Evolutionary conservation across 2,888 invertebrate genomes (phyloP), one percentile per base, ranked within the genome.

Genomic region (Eupithecia pulchellata): DNA sequence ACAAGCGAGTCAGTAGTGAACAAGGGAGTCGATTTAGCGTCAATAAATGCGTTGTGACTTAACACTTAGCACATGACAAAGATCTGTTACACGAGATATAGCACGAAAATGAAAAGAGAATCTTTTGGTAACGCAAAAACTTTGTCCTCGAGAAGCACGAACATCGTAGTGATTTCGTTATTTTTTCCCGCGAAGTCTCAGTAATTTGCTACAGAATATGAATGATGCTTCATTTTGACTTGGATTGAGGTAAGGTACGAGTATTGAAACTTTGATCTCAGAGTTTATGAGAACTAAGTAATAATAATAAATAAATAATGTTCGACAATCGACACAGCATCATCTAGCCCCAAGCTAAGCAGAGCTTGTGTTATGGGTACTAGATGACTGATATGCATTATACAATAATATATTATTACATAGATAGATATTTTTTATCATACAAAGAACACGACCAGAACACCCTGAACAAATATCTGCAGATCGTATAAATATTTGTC

Each of bases 181-280:
- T 66, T 66, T 66, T 39, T 47, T 4, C n/a, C 5, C 42, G 42
- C 63, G 64, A 71, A 62, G n/a, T 60, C 61, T 65, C 52, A 61
- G 39, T 64, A 32, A 60, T 42, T 64, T 64, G 64, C 60, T 52
- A 25, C 25, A 3, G 52, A 52, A 52, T 52, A 52, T 52, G 13
- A 52, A 52, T 25, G 52, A 20, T 47, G 20, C 11, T 47, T 47
- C 47, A 47, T 47, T 47, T 47, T 47, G 20, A 20, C 8, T 20
- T 47, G 3, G 20, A 3, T 6, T 47, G 20, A n/a, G 39, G 52
- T 47, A 47, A 20, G 47, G 8, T 20, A 47, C 47, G 20, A 25
- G 25, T n/a, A 52, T 25, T 47, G 20, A 47, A 9, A 47, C 20
- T 47, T n/a, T 17, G 4, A n/a, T n/a, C n/a, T n/a, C n/a, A n/a